phyloP scores from a whole-genome alignment of 2,888 invertebrate genomes.

The Pegoplata infirma region DNA sequence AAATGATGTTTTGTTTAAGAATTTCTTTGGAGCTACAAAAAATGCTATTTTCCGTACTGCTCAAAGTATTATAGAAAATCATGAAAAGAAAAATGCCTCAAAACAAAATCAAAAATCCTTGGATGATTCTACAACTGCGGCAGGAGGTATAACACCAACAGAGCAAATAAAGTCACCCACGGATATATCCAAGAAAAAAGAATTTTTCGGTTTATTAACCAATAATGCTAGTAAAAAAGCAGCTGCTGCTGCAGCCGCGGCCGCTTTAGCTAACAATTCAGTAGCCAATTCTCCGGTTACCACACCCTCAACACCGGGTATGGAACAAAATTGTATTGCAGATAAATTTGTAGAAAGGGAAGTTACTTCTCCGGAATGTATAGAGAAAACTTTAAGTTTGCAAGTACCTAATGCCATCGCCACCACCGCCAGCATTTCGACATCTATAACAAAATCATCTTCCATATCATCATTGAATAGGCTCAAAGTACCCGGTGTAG shows the following conservation, averaged over 20 bases:
- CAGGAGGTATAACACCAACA: slow-evolving; percentile 38
- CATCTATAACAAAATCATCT: slow-evolving; percentile 70
- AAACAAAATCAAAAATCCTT: slow-evolving; percentile 69
- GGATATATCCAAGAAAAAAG: slow-evolving; percentile 77
- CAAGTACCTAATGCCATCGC: slow-evolving; percentile 67
- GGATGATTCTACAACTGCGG: slow-evolving; percentile 33
- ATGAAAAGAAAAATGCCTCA: slow-evolving; percentile 78
- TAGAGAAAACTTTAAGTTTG: slow-evolving; percentile 69
- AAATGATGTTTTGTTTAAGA: slow-evolving; percentile 78
- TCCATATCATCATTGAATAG: slow-evolving; percentile 76
- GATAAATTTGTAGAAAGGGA: slow-evolving; percentile 59
- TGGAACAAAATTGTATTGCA: slow-evolving; percentile 52
- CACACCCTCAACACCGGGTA: slow-evolving; percentile 58
- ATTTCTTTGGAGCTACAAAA: slow-evolving; percentile 78
- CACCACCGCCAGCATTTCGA: slow-evolving; percentile 68
- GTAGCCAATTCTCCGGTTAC: slow-evolving; percentile 64
- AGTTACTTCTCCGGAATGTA: slow-evolving; percentile 32
- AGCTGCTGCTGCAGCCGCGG: slow-evolving; percentile 72
- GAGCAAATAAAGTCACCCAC: slow-evolving; percentile 75
- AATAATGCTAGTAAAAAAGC: slow-evolving; percentile 76
- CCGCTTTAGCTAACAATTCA: slow-evolving; percentile 63
- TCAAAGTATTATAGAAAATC: slow-evolving; percentile 78
- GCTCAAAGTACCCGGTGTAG: slow-evolving; percentile 76
- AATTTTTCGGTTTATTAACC: slow-evolving; percentile 76
- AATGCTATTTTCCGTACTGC: slow-evolving; percentile 78